Evolutionary conservation across 2,797 vertebrate genomes (phyloP).

Genomic region (Etheostoma perlongum): DNA sequence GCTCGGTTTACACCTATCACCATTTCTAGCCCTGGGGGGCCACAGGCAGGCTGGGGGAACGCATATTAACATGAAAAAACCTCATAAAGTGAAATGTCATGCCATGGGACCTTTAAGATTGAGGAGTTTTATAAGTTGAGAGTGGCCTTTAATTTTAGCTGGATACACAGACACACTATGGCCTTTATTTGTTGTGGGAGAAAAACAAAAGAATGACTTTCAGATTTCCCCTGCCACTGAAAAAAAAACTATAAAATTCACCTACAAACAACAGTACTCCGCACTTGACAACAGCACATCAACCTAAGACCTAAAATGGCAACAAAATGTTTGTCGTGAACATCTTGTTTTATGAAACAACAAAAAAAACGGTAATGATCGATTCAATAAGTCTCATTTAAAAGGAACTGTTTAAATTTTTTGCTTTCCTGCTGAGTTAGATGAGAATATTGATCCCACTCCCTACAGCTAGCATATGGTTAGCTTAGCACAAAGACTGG

Average conservation of each 20-base stretch:
- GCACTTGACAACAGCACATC: constrained; percentile 15
- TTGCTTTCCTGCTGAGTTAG: not conserved
- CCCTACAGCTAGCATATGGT: not conserved
- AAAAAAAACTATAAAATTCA: not conserved
- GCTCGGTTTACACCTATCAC: too few species aligned
- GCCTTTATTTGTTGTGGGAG: not conserved
- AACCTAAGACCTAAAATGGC: not conserved
- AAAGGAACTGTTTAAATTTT: not conserved
- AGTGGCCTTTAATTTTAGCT: not conserved
- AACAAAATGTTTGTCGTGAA: not conserved
- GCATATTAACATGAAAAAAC: too few species aligned
- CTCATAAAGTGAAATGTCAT: too few species aligned
- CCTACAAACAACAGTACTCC: constrained; percentile 2
- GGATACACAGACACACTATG: not conserved
- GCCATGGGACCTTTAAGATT: not conserved
- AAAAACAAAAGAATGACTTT: not conserved
- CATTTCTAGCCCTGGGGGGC: too few species aligned
- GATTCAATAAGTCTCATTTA: not conserved
- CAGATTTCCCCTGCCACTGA: not conserved
- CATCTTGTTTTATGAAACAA: not conserved
- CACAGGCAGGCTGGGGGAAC: too few species aligned
- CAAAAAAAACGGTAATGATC: not conserved
- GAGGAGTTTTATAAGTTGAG: not conserved
- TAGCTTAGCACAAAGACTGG: constrained; percentile 6
- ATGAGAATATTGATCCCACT: not conserved